These are phyloP conservation scores for Eupithecia subfuscata DNA, from an alignment of 2,888 invertebrate species.

Conservation along the genomic window DNA sequence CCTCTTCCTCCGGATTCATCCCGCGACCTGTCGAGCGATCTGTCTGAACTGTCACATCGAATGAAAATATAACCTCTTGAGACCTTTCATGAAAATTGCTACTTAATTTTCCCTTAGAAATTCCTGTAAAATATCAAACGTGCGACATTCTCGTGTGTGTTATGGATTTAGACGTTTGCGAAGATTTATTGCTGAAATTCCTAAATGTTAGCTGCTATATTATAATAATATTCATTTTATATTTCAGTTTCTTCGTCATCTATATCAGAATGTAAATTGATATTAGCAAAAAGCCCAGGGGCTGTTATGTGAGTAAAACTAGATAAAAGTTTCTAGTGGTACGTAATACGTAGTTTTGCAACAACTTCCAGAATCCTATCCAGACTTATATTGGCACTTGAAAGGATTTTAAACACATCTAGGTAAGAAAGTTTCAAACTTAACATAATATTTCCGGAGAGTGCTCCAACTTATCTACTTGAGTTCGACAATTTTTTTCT, in stretches of 20 bases:
- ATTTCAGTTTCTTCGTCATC: background rate
- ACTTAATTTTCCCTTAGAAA: constrained; percentile 32
- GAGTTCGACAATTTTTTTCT: constrained; percentile 21
- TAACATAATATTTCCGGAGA: constrained; percentile 45
- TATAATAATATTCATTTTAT: background rate
- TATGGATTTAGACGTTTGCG: constrained; percentile 9
- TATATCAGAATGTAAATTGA: background rate
- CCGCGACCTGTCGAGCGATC: constrained; percentile 31
- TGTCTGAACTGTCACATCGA: constrained; percentile 32
- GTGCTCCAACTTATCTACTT: constrained; percentile 39
- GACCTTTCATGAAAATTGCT: constrained; percentile 44
- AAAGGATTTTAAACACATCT: constrained; percentile 54
- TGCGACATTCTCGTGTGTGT: constrained; percentile 15
- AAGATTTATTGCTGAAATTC: constrained; percentile 8
- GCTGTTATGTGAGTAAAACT: background rate
- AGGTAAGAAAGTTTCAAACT: constrained; percentile 47
- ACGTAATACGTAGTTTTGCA: constrained; percentile 19
- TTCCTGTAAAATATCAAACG: constrained; percentile 19
- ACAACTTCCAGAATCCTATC: constrained; percentile 37
- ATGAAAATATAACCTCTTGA: constrained; percentile 39
- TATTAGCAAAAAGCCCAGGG: background rate
- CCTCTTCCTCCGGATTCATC: constrained; percentile 33
- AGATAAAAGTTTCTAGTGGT: constrained; percentile 30
- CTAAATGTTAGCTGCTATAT: background rate
- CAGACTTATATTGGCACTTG: constrained; percentile 47